Conservation (phyloP, 2,797 vertebrate genomes). For the Thalassophryne amazonica region DNA sequence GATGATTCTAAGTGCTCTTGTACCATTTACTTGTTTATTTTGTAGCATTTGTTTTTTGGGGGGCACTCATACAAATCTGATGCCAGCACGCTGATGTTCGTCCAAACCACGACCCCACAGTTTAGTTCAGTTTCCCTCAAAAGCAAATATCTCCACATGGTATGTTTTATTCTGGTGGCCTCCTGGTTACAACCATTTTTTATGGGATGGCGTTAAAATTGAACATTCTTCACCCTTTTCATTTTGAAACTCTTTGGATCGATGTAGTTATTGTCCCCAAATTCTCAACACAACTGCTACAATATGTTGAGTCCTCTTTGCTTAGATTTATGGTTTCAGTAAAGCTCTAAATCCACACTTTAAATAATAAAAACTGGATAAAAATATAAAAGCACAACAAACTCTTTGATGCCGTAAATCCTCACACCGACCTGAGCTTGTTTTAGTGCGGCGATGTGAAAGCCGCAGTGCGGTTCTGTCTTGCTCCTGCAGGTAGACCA, state of each 20-base stretch:
- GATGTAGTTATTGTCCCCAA: slow-evolving; percentile 24
- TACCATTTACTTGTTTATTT: no score
- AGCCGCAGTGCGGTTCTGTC: no score
- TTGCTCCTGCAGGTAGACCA: slow-evolving; percentile 39
- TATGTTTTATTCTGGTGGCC: slow-evolving; percentile 22
- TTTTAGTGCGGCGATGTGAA: no score
- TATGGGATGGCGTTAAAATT: slow-evolving; percentile 38
- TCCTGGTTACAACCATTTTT: slow-evolving; percentile 26
- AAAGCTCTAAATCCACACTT: slow-evolving; percentile 15
- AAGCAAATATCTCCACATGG: slow-evolving; percentile 36
- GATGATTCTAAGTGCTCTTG: no score
- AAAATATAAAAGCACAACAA: no score
- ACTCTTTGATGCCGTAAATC: no score
- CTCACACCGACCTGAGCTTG: no score
- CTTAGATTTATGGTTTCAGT: slow-evolving; percentile 19
- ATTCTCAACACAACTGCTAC: slow-evolving; percentile 4
- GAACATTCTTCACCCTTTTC: slow-evolving; percentile 26
- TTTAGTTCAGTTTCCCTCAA: slow-evolving; percentile 27
- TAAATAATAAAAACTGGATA: slow-evolving; percentile 18
- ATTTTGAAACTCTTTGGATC: slow-evolving; percentile 37
- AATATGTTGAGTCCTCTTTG: no score
- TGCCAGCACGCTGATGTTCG: slow-evolving; percentile 5
- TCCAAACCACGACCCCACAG: slow-evolving; percentile 31
- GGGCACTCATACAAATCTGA: background rate
- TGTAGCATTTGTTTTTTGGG: no score